Evolutionary conservation across 1,140 invertebrate genomes (phyloP).

Genomic region (Campoletis sonorensis): DNA sequence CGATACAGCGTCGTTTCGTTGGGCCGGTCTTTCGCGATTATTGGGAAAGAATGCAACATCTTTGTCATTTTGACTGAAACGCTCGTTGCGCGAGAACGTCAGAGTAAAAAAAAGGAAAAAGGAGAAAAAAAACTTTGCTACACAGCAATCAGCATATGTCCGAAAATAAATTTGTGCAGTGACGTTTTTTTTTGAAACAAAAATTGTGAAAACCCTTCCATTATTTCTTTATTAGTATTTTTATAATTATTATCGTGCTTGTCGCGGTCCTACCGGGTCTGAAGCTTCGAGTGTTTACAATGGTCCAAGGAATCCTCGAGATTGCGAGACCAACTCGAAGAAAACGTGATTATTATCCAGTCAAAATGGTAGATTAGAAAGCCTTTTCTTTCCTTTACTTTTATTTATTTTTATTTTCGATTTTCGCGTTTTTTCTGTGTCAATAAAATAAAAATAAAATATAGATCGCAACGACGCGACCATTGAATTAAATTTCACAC

Average conservation of each 20-base stretch:
- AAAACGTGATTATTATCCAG: slow-evolving; percentile 46
- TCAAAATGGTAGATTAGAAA: slow-evolving; percentile 41
- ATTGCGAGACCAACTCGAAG: slow-evolving; percentile 52
- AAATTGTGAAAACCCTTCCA: not conserved
- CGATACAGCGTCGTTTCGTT: not conserved
- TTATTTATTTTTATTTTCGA: not conserved
- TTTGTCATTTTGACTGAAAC: not conserved
- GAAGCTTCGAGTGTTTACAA: slow-evolving; percentile 18
- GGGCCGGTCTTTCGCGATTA: not conserved
- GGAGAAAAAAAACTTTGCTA: slow-evolving; percentile 8
- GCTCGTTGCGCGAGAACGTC: not conserved
- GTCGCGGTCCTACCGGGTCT: slow-evolving; percentile 8
- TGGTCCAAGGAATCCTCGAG: slow-evolving; percentile 40
- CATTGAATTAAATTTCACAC: not conserved
- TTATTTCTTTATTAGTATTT: not conserved
- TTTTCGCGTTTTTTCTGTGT: not conserved
- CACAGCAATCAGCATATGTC: slow-evolving; percentile 33
- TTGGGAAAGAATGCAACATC: not conserved
- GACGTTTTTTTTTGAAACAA: slow-evolving; percentile 6
- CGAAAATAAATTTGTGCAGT: slow-evolving; percentile 27
- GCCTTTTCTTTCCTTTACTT: not conserved
- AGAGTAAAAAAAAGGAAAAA: not conserved
- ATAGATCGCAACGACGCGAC: not conserved
- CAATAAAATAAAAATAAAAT: not conserved
- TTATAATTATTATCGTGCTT: slow-evolving; percentile 9